Base-by-base conservation (phyloP, 2,888 invertebrate species). In the Noctua fimbriata region DNA sequence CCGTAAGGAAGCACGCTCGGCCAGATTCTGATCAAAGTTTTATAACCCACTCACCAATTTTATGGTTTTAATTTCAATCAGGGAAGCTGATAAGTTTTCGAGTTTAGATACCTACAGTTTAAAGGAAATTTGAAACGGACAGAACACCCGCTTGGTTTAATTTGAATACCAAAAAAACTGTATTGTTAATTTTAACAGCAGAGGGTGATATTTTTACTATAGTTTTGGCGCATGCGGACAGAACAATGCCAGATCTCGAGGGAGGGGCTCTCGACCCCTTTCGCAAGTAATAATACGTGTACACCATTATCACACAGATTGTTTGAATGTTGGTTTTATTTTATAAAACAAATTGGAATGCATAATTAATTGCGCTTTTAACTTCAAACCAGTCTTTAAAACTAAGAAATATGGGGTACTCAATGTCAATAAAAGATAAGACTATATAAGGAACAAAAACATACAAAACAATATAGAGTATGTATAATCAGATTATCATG, bases 401-500 rank as follows among this genome's bases (percentile, higher is more conserved):
- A 77, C 69, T 72, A 80, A 84, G 73, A 82, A 80, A 81, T 71
- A 82, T 83, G 47, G 72, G 78, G 9, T 72, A 82, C 71, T 77
- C 81, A 88, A 81, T 83, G 82, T 85, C 78, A 88, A 83, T 73
- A 81, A 86, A 83, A 83, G 84, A 88, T 87, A 87, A 84, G 75
- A 79, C 83, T 89, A 88, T 88, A 91, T 89, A 91, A 90, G 91
- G 92, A 92, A 91, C 92, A 92, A 92, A 92, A 92, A 92, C 88
- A 89, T 82, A 90, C 90, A 89, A 92, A 92, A 93, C 92, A 92
- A 89, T 93, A 92, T 90, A 92, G 92, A 92, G 89, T 91, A 88
- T 91, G 88, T 90, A 89, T 95, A 95, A 95, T 95, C 95, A 94
- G 95, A 96, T 96, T 96, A 96, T 93, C 92, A 92, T 92, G 92